Conservation (phyloP, 2,113 vertebrate species). For the Callipepla squamata region DNA sequence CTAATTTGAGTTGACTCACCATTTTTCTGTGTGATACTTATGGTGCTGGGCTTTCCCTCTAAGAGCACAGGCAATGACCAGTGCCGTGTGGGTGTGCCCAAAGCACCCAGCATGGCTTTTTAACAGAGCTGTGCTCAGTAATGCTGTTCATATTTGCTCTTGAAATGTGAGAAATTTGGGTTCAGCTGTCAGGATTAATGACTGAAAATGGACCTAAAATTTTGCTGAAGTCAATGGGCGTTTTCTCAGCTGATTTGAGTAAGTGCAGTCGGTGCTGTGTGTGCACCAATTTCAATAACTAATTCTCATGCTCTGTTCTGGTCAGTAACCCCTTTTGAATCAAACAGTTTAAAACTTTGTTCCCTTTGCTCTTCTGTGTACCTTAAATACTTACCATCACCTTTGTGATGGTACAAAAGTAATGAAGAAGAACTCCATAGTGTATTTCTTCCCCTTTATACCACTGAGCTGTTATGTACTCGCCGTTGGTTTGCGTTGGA, state of each 20-base stretch:
- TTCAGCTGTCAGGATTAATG: neutral
- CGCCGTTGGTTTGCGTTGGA: neutral
- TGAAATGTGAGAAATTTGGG: neutral
- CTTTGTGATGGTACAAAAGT: neutral
- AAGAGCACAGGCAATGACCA: neutral
- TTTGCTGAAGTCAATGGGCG: neutral
- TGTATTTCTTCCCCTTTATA: neutral
- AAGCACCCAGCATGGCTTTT: neutral
- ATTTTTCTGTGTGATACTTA: neutral
- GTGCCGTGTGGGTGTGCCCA: neutral
- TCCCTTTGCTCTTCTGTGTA: neutral
- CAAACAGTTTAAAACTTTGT: neutral
- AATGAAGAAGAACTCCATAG: neutral
- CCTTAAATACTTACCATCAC: neutral
- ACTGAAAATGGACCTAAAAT: neutral
- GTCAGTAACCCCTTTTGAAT: neutral
- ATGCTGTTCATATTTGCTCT: accelerated
- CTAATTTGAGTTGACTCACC: neutral
- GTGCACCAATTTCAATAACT: neutral
- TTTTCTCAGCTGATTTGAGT: neutral
- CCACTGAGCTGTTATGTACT: neutral
- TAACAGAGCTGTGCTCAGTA: neutral
- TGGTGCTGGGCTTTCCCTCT: neutral
- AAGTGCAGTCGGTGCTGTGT: neutral
- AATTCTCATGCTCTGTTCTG: neutral